A percentile compares a stretch with the other conserved stretches of the same genome.
Conservation (phyloP, 2,888 invertebrate genomes). For the Steinernema hermaphroditum region DNA sequence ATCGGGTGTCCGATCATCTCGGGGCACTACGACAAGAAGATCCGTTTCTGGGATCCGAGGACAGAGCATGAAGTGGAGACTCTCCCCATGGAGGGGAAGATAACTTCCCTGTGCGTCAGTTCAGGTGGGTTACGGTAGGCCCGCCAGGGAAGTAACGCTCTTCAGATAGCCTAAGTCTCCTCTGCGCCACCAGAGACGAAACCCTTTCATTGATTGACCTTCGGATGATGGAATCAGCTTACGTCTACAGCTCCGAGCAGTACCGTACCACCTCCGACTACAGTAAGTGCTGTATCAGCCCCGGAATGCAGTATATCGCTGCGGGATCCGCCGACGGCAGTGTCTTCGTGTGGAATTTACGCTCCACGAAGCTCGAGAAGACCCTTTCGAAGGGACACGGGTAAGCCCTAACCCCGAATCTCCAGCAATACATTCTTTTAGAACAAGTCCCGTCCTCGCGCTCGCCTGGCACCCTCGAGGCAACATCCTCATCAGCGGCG, state of each 20-base stretch:
- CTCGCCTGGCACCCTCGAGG: constrained; percentile 62
- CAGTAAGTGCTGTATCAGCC: constrained; percentile 71
- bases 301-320: constrained; percentile 83
- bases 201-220: constrained; percentile 90
- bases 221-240: constrained; percentile 84
- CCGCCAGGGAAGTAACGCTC: too few species aligned
- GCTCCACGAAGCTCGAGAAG: constrained; percentile 52
- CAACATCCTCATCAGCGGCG: constrained; percentile 52
- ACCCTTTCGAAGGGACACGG: constrained; percentile 47
- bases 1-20: constrained; percentile 76
- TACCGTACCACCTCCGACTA: constrained; percentile 72
- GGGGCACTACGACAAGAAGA: constrained; percentile 95
- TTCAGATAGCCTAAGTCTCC: constrained; percentile 82
- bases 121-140: constrained; percentile 75
- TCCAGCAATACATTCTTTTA: constrained; percentile 29
- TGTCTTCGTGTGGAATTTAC: constrained; percentile 83
- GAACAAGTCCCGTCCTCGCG: constrained; percentile 50
- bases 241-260: constrained; percentile 87
- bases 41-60: constrained; percentile 93
- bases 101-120: constrained; percentile 89
- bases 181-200: constrained; percentile 92
- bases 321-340: constrained; percentile 90
- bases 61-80: constrained; percentile 77
- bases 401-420: constrained; percentile 30
- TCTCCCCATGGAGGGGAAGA: constrained; percentile 85